Evolutionary conservation across 2,113 vertebrate genomes (phyloP).

Genomic region (Myiopsitta monachus): DNA sequence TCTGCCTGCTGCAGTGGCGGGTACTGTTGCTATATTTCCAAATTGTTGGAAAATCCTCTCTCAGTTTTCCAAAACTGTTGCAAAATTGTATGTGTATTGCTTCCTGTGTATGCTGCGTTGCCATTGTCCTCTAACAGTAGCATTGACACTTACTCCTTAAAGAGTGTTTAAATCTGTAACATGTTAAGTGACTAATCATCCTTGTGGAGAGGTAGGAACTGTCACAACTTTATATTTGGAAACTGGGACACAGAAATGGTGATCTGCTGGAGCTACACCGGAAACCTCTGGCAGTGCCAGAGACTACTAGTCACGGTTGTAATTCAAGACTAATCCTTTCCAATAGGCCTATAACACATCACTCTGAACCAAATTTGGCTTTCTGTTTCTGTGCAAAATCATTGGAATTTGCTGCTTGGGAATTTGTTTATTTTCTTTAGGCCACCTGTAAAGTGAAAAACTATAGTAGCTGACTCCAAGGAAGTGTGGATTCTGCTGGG

Average conservation of each 20-base stretch:
- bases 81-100: fast-evolving
- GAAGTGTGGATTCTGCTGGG: neutral
- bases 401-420: neutral
- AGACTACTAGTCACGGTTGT: neutral
- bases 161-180: neutral
- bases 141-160: neutral
- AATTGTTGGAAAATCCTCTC: too few species aligned
- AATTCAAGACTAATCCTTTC: slow-evolving; percentile 8
- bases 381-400: neutral
- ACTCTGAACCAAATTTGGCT: neutral
- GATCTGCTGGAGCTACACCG: neutral
- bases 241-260: slow-evolving; percentile 23
- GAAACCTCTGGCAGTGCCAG: slow-evolving; percentile 21
- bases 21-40: neutral
- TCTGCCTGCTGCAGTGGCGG: neutral
- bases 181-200: slow-evolving; percentile 1
- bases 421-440: neutral
- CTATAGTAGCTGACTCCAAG: neutral
- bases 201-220: neutral
- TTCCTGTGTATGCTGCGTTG: neutral
- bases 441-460: neutral
- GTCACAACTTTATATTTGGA: slow-evolving; percentile 43
- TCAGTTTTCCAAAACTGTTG: neutral
- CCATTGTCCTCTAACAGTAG: neutral
- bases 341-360: neutral